A percentile compares a stretch with the other conserved stretches of the same genome.
Conservation (phyloP, 2,888 invertebrate species). For the Drosophila aldrichi region DNA sequence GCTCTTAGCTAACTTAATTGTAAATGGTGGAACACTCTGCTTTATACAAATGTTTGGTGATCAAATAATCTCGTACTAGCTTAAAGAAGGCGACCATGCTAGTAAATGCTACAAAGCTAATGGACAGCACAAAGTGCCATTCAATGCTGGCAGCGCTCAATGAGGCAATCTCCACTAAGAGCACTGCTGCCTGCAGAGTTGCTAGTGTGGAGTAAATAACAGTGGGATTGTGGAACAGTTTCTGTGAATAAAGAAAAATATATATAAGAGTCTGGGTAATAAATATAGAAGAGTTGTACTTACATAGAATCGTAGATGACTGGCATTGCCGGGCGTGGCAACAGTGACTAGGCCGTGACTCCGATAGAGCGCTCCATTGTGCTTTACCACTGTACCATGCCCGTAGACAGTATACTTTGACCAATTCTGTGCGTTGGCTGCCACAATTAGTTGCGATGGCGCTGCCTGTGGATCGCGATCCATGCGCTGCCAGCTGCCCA, state of each 20-base stretch:
- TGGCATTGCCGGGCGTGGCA: constrained; percentile 93
- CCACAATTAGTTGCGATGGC: constrained; percentile 60
- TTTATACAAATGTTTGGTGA: constrained; percentile 92
- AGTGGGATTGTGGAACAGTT: constrained; percentile 94
- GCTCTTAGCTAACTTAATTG: constrained; percentile 22
- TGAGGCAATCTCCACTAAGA: constrained; percentile 92
- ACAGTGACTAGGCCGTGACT: constrained; percentile 93
- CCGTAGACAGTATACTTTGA: constrained; percentile 89
- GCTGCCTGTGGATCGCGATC: constrained; percentile 65
- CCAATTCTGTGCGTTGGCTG: constrained; percentile 85
- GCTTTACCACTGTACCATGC: constrained; percentile 90
- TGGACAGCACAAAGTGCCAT: constrained; percentile 96
- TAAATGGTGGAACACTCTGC: constrained; percentile 74
- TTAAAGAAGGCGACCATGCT: constrained; percentile 97
- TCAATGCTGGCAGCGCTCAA: constrained; percentile 92
- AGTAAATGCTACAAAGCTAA: constrained; percentile 93
- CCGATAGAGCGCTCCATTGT: constrained; percentile 90
- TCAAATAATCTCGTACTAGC: constrained; percentile 93
- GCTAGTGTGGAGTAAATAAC: constrained; percentile 90
- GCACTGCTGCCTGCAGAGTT: constrained; percentile 89
- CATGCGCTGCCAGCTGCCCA: constrained; percentile 87
- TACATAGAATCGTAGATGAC: constrained; percentile 95
- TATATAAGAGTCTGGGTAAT: background rate
- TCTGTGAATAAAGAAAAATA: constrained; percentile 87
- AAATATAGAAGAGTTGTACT: constrained; percentile 84